Evolutionary conservation across 2,113 vertebrate species (phyloP).

Genomic region (Leuciscus idus): DNA sequence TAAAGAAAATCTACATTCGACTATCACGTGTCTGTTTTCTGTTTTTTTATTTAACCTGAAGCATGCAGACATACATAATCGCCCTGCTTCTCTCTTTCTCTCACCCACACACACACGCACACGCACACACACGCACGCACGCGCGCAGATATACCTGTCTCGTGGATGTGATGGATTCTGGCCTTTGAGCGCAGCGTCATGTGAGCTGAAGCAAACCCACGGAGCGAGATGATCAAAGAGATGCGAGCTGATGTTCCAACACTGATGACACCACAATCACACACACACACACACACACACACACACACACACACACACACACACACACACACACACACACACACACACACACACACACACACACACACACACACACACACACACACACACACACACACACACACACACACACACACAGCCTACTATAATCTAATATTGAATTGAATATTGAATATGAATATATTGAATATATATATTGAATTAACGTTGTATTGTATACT

Average conservation of each 20-base stretch:
- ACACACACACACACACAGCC: neutral
- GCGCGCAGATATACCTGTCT: neutral
- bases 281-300: neutral
- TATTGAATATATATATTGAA: neutral
- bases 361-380: no score
- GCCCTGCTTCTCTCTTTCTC: neutral
- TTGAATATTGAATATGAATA: no score
- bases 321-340: neutral
- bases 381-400: no score
- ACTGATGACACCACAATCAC: neutral
- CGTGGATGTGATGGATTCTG: conserved; percentile 35
- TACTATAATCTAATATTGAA: no score
- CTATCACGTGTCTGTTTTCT: neutral
- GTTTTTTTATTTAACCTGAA: neutral
- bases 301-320: no score
- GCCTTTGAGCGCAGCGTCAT: conserved; percentile 33
- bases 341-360: neutral
- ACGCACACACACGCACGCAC: neutral
- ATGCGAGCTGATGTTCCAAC: neutral
- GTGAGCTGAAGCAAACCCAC: conserved; percentile 12
- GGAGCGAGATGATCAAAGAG: conserved; percentile 40
- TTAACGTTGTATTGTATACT: neutral
- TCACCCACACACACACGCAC: neutral
- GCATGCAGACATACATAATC: neutral
- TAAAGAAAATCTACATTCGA: neutral